Base-by-base conservation (phyloP, 1,140 invertebrate genomes). In the Lepidurus arcticus region DNA sequence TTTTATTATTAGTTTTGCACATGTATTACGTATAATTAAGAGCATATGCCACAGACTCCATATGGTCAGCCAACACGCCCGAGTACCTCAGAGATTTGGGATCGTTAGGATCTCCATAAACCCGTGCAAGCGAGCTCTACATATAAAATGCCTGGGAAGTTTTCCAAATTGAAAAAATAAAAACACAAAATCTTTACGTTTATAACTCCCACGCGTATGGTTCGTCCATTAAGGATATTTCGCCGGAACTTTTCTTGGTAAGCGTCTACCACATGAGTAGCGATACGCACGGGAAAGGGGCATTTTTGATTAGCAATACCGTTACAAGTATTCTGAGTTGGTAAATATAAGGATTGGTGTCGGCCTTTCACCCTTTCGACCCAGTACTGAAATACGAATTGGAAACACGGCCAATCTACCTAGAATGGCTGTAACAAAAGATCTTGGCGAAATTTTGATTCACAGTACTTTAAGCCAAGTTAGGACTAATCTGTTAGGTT, bases 241-340 rank as follows among this genome's bases (percentile, higher is more conserved):
- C 53, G 53, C 21, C 53, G 53, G 13, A n/a, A 65, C 53, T 65
- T 65, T 16, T 65, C 53, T 65, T 65, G 53, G 53, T 65, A 65
- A 13, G 53, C 53, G 13, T 65, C 53, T 13, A 65, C 53, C 16
- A 65, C 53, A 1, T 65, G 53, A 11, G 53, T 65, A 16, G 53
- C 53, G 21, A 65, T 65, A 16, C n/a, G 53, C 13, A 21, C 16
- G 13, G 3, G 53, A 65, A 65, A 65, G 6, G 53, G 53, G 21
- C 53, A 65, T 65, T 65, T 9, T 21, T 13, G 53, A 21, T 7
- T 65, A n/a, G 6, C 21, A n/a, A 65, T 0, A 65, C 0, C 21
- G n/a, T 7, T 7, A 16, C 0, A 65, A 0, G 21, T 9, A 7
- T 7, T 9, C 7, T 65, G 53, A 7, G 8, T 7, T 65, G 53